Base-by-base conservation (phyloP, 1,140 invertebrate species). In the Microplitis demolitor region DNA sequence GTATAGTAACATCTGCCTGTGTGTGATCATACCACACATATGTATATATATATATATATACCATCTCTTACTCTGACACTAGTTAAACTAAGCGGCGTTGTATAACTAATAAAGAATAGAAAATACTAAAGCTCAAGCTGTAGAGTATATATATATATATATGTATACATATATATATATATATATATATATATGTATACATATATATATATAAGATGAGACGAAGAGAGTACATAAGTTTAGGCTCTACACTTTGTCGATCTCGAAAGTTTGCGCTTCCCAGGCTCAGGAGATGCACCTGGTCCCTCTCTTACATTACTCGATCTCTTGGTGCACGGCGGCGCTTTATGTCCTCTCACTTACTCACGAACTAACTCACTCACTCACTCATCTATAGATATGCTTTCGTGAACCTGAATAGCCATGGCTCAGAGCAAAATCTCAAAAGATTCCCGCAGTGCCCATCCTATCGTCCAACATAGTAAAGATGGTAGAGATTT, bases 341-440 rank as follows among this genome's bases (percentile, higher is more conserved):
- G 8, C 62, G 34, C 35, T 58, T 64, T 14, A 24, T 53, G 13
- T 60, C 51, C 75, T 66, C 35, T 77, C 71, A 71, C 16, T 75
- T 73, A 72, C 74, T 77, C 76, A 72, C 24, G 61, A 72, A 50
- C 62, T 58, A 24, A 74, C 56, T 68, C 31, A 35, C 62, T 74
- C 31, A 35, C 62, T 74, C 56, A 58, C 45, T 61, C 68, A 14
- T 31, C 50, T 45, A 11, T 73, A 74, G 75, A 78, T 75, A 81
- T 80, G 79, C 79, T 80, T 78, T 80, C 78, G 78, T 79, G 76
- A 79, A 79, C 79, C 76, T 81, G 79, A 82, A 82, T 82, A 81
- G 81, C 73, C 71, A 61, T 56, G 53, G 66, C 76, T 37, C 54
- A 61, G 64, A 64, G 68, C 69, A 72, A 71, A 74, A 61, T 73